Percentiles rank a stretch among this genome's conserved stretches.
These are phyloP conservation scores for Aphelenchoides besseyi DNA, from an alignment of 1,140 invertebrate genomes.

Conservation along the genomic window DNA sequence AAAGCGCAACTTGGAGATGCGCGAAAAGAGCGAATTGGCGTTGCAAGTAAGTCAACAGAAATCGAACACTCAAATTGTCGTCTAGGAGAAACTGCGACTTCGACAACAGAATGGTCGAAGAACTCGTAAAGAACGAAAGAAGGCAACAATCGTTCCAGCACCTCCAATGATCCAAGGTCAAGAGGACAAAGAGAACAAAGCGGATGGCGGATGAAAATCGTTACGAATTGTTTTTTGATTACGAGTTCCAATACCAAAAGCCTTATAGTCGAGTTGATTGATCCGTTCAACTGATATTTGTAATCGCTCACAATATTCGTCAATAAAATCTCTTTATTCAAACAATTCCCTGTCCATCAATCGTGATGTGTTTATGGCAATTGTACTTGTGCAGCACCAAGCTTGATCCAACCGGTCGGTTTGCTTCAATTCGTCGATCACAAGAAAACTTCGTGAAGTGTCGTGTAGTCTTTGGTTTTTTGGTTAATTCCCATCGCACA, in stretches of 20 bases:
- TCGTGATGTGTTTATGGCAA: no score
- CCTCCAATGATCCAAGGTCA: not conserved
- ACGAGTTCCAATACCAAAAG: not conserved
- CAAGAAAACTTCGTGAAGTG: not conserved
- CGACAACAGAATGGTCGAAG: slow-evolving; percentile 48
- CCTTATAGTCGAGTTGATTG: no score
- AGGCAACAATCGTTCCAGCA: slow-evolving; percentile 25
- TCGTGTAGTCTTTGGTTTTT: not conserved
- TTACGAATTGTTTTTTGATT: not conserved
- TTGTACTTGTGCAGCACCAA: no score
- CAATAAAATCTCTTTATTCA: no score
- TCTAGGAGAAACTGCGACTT: slow-evolving; percentile 47
- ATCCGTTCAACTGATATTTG: no score
- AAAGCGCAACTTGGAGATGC: slow-evolving; percentile 43
- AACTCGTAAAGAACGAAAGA: slow-evolving; percentile 39
- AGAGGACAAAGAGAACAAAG: not conserved
- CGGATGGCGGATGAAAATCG: not conserved
- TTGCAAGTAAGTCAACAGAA: slow-evolving; percentile 33
- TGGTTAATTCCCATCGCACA: not conserved
- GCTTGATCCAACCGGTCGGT: no score
- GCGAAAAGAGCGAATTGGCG: slow-evolving; percentile 51
- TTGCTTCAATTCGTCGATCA: not conserved
- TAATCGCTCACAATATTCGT: no score
- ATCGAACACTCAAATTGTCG: not conserved
- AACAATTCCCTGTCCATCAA: no score